These are phyloP conservation scores for Pteronotus mesoamericanus DNA, from an alignment of 2,797 vertebrate species.

Conservation along the genomic window DNA sequence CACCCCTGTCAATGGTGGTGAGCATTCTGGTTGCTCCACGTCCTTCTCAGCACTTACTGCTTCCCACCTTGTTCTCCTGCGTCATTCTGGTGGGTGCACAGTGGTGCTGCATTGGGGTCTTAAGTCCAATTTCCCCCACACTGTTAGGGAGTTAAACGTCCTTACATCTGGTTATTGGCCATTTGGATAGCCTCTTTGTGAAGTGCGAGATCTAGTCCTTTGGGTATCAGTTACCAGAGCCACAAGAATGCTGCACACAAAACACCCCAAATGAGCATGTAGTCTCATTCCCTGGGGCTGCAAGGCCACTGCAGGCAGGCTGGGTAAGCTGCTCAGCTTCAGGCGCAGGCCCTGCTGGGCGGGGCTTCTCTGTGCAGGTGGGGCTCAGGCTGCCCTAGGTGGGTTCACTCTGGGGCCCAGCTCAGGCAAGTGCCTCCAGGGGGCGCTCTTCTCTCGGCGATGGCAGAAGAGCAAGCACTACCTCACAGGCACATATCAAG, in stretches of 20 bases:
- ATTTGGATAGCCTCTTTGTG: background rate
- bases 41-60: accelerated
- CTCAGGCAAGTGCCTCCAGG: background rate
- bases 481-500: accelerated
- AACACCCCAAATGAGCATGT: background rate
- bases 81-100: background rate
- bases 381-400: background rate
- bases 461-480: background rate
- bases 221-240: background rate
- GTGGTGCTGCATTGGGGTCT: background rate
- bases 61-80: background rate
- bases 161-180: background rate
- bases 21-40: accelerated
- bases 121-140: background rate
- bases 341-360: background rate
- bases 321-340: background rate
- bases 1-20: background rate
- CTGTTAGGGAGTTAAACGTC: background rate
- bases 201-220: background rate
- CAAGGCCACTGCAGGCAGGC: background rate
- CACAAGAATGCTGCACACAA: background rate
- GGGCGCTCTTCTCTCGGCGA: background rate
- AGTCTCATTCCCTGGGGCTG: too few species aligned
- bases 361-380: background rate
- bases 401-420: background rate